Evolutionary conservation across 64 coral and sea anemone species (phyloP).

Genomic region (Actinia equina): DNA sequence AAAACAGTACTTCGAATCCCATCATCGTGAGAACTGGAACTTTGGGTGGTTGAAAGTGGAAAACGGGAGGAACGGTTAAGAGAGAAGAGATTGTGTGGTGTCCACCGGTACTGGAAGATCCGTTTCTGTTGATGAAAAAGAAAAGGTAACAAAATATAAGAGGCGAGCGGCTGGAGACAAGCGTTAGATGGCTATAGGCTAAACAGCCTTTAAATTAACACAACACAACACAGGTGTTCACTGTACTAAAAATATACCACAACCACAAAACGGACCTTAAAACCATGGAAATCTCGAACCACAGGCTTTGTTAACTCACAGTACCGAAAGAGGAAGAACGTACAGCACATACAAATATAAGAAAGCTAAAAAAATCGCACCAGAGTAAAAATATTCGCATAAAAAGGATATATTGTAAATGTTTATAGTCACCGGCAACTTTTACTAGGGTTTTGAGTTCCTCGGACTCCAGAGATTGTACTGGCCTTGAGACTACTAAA

Average conservation of each 20-base stretch:
- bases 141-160: background rate
- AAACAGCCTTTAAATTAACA: background rate
- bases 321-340: background rate
- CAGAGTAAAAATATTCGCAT: background rate
- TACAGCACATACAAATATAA: background rate
- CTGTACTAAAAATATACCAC: background rate
- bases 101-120: conserved; percentile 48
- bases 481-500: conserved; percentile 81
- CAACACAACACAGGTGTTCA: conserved; percentile 5
- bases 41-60: conserved; percentile 66
- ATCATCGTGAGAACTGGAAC: conserved; percentile 64
- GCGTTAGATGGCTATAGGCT: conserved; percentile 4
- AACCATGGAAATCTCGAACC: background rate
- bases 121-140: conserved; percentile 60
- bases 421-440: conserved; percentile 53
- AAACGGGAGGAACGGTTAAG: conserved; percentile 75
- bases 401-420: background rate
- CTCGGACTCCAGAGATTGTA: conserved; percentile 53
- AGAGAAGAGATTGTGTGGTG: conserved; percentile 77
- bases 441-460: conserved; percentile 45
- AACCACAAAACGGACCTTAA: background rate
- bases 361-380: background rate
- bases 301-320: background rate
- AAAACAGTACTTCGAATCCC: conserved; percentile 78
- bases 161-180: background rate